phyloP scores from a whole-genome alignment of 2,113 vertebrate species.

The Chauna torquata region DNA sequence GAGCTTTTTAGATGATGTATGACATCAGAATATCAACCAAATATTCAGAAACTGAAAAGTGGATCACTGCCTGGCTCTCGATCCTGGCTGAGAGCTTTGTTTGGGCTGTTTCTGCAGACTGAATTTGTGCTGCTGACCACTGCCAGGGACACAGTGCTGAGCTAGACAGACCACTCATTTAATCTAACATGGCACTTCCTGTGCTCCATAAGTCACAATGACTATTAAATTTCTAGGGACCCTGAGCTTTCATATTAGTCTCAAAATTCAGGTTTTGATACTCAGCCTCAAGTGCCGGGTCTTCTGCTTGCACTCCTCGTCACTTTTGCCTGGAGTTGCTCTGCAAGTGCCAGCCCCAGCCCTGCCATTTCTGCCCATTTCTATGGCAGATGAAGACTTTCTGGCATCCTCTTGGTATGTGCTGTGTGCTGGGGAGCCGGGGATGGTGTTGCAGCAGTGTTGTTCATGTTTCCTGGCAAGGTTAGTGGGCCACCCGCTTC shows the following conservation, averaged over 20 bases:
- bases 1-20: background rate
- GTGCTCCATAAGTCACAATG: background rate
- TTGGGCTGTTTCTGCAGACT: background rate
- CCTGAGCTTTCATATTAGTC: background rate
- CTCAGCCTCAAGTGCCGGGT: background rate
- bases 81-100: background rate
- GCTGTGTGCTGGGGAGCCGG: background rate
- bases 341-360: background rate
- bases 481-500: background rate
- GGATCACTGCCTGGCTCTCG: background rate
- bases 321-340: background rate
- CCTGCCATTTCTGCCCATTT: background rate
- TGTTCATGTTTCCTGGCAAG: background rate
- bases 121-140: background rate
- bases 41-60: background rate
- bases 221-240: background rate
- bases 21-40: background rate
- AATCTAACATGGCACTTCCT: constrained; percentile 2
- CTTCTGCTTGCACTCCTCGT: background rate
- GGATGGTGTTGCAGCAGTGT: background rate
- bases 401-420: background rate
- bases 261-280: background rate
- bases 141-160: background rate
- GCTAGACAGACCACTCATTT: background rate
- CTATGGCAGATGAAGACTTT: background rate